Evolutionary conservation across 2,113 vertebrate genomes (phyloP).

Genomic region (Cnemophilus loriae): DNA sequence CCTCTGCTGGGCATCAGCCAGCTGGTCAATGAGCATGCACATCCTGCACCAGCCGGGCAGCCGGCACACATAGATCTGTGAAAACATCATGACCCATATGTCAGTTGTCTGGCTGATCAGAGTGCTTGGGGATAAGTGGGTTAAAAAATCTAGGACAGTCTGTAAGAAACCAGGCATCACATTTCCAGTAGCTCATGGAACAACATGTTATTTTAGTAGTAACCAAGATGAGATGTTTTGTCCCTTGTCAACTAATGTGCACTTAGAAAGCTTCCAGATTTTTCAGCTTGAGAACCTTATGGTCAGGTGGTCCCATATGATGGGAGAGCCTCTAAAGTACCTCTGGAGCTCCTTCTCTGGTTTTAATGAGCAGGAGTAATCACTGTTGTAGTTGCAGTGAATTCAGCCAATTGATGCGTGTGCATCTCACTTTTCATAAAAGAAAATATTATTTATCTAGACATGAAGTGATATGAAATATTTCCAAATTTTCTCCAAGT

Average conservation of each 20-base stretch:
- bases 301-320: background rate
- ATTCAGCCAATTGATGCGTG: background rate
- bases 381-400: background rate
- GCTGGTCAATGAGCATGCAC: background rate
- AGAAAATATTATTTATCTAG: background rate
- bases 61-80: background rate
- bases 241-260: background rate
- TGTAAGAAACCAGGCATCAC: background rate
- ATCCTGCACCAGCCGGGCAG: accelerated
- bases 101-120: background rate
- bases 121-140: background rate
- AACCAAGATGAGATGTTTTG: background rate
- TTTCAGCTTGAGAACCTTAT: background rate
- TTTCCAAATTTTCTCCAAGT: background rate
- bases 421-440: background rate
- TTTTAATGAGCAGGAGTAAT: background rate
- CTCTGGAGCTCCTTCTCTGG: background rate
- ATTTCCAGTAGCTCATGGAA: background rate
- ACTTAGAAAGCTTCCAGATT: background rate
- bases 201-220: background rate
- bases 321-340: background rate
- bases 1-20: background rate
- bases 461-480: background rate
- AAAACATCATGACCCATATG: background rate
- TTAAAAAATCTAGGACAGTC: background rate